phyloP scores from a whole-genome alignment of 2,888 invertebrate genomes.

The Dynastes tityus region DNA sequence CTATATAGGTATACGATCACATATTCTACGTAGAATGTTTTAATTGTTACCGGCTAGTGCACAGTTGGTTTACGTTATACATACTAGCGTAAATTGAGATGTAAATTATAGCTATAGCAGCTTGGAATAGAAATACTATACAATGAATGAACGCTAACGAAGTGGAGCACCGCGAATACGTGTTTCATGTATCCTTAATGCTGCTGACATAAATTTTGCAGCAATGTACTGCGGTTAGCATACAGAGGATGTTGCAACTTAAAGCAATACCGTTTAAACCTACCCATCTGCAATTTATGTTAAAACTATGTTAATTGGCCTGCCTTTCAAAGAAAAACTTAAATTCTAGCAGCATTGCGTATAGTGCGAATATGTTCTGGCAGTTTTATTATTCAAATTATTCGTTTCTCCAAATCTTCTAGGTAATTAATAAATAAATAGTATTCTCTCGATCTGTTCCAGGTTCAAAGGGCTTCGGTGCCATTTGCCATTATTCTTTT shows the following conservation, averaged over 20 bases:
- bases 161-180: constrained; percentile 12
- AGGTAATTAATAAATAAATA: too few relatives aligned
- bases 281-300: too few relatives aligned
- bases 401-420: too few relatives aligned
- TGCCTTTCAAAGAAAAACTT: too few relatives aligned
- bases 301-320: too few relatives aligned
- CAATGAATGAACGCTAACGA: constrained; percentile 19
- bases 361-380: too few relatives aligned
- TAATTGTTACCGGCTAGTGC: constrained; percentile 12
- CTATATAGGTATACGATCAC: background rate
- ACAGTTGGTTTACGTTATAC: constrained; percentile 10
- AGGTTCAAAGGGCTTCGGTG: too few relatives aligned
- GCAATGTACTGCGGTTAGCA: background rate
- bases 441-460: too few relatives aligned
- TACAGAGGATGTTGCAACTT: background rate
- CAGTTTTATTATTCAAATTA: too few relatives aligned
- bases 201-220: background rate
- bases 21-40: background rate
- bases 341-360: background rate
- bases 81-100: constrained; percentile 5
- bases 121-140: constrained; percentile 10
- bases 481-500: too few relatives aligned
- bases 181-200: constrained; percentile 23
- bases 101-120: constrained; percentile 18
- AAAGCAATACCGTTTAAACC: too few relatives aligned